Percentiles rank a stretch among this genome's conserved stretches.
Conservation (phyloP, 2,113 vertebrate species). For the Antechinus stuartii region DNA sequence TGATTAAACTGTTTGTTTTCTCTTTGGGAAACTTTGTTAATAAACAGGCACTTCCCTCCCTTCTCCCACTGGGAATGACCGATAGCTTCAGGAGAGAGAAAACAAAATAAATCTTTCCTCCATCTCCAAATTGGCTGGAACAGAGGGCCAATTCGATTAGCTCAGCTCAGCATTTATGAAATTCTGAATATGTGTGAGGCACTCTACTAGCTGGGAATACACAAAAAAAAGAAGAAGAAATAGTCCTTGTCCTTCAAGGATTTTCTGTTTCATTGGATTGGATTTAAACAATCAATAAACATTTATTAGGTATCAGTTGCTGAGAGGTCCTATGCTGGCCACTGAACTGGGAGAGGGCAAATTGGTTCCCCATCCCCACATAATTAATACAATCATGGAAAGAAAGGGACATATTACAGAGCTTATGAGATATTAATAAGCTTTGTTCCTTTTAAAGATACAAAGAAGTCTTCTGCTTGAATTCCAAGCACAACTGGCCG, state of each 20-base stretch:
- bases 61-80: constrained; percentile 60
- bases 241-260: not conserved
- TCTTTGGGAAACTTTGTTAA: constrained; percentile 66
- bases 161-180: not conserved
- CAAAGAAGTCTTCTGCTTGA: not conserved
- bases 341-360: not conserved
- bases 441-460: not conserved
- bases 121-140: constrained; percentile 7
- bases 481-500: not conserved
- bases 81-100: constrained; percentile 57
- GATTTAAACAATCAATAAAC: not conserved
- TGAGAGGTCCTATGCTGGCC: not conserved
- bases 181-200: not conserved
- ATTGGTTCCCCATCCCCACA: not conserved
- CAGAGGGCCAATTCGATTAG: not conserved
- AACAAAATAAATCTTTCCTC: constrained; percentile 47
- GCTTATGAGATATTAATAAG: not conserved
- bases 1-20: constrained; percentile 47
- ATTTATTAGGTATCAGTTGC: not conserved
- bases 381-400: not conserved
- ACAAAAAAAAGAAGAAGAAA: not conserved
- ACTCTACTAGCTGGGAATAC: not conserved
- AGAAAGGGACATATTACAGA: not conserved
- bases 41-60: constrained; percentile 69
- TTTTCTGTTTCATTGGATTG: not conserved